phyloP scores from a whole-genome alignment of 1,140 invertebrate genomes.

The Neodiprion lecontei region DNA sequence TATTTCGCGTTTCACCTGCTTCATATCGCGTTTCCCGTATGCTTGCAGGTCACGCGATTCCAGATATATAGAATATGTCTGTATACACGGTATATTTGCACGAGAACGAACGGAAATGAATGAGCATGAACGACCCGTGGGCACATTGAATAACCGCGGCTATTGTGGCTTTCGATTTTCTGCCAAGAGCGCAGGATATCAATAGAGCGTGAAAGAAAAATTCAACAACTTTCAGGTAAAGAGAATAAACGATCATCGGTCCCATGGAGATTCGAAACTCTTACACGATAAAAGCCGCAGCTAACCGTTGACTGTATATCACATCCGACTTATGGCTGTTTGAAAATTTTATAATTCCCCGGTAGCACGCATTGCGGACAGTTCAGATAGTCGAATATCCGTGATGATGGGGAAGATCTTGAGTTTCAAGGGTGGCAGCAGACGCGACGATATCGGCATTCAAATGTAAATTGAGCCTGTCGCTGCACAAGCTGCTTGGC shows the following conservation, averaged over 20 bases:
- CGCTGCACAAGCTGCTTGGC: neutral
- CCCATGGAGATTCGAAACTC: no score
- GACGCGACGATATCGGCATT: neutral
- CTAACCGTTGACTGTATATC: no score
- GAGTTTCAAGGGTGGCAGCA: neutral
- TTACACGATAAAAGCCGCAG: no score
- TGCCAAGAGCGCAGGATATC: no score
- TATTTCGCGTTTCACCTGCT: neutral
- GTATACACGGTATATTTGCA: neutral
- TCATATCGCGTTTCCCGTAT: neutral
- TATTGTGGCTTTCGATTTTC: no score
- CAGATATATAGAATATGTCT: neutral
- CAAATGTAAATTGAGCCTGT: conserved; percentile 2
- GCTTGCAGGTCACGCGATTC: neutral
- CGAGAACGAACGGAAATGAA: neutral
- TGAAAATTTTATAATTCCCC: neutral
- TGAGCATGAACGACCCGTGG: no score
- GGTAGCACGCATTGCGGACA: neutral
- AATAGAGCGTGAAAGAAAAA: no score
- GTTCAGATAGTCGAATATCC: neutral
- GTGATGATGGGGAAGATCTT: neutral
- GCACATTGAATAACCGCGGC: no score
- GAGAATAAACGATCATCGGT: no score
- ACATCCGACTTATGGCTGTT: neutral
- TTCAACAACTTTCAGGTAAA: no score